phyloP scores from a whole-genome alignment of 53 echinoderm and acorn worm genomes.

The Arbacia lixula region DNA sequence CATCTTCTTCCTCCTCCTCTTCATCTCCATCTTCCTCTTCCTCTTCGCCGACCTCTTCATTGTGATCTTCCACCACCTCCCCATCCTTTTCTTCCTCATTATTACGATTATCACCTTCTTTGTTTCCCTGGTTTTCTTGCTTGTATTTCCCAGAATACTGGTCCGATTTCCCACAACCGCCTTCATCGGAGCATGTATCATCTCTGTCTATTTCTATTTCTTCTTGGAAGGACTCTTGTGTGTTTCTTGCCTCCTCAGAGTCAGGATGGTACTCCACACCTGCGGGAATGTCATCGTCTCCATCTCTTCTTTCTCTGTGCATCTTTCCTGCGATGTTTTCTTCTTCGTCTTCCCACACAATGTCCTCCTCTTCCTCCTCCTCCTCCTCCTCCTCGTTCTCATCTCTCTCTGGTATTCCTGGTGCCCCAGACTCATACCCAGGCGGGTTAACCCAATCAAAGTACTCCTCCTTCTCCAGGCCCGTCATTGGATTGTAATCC shows the following conservation, averaged over 20 bases:
- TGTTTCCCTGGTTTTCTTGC: not conserved
- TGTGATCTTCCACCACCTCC: not conserved
- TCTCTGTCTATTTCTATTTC: not conserved
- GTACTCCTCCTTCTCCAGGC: constrained; percentile 33
- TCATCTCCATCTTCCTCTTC: not conserved
- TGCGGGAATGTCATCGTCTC: no score
- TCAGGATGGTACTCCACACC: no score
- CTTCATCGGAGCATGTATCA: not conserved
- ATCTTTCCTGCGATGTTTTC: no score
- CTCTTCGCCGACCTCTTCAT: not conserved
- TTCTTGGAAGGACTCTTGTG: no score
- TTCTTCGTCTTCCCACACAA: no score
- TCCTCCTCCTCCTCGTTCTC: constrained; percentile 29
- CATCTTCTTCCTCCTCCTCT: not conserved
- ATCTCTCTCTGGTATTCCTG: constrained; percentile 23
- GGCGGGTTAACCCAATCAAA: constrained; percentile 63
- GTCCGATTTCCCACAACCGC: no score
- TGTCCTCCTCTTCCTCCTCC: no score
- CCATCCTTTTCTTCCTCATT: not conserved
- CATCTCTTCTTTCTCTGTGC: no score
- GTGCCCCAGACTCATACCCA: constrained; percentile 52
- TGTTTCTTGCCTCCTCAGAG: no score
- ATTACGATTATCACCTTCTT: not conserved
- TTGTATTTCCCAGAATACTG: not conserved
- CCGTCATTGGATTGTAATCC: constrained; percentile 44